Base-by-base conservation (phyloP, 2,113 vertebrate species). In the Alethe castanea region DNA sequence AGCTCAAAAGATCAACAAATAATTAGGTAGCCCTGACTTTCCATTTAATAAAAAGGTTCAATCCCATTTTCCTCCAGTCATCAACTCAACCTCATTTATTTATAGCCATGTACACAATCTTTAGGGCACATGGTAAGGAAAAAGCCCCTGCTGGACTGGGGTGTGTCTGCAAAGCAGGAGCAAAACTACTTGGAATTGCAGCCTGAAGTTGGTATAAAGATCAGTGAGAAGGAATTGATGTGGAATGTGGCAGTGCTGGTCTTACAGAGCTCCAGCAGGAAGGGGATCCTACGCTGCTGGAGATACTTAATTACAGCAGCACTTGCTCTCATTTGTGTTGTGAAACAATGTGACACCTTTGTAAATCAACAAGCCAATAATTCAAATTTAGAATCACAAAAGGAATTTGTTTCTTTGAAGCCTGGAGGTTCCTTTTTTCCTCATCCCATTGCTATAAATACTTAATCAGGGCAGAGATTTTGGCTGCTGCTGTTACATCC, bases 231-330 rank as follows among this genome's bases (percentile, higher is more conserved):
- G 78, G 76, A 92, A 82, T 45, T 31, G 29, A 50, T 88, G 79
- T 88, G 96, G 93, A 95, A 95, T 93, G 93, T 90, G 71, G 87
- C 54, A 25, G 1, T 73, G 94, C 95, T 95, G 82, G 85, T 94
- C 79, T 59, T 73, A 2, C 62, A 54, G 6, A 78, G 71, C 38
- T 47, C 7, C 31, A 19, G 45, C 40, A 35, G 6, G 66, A 90
- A 19, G 0, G 4, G 25, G 13, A 76, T 74, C 64, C 10, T 54
- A 2, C 1, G 0, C 40, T 79, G 44, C 53, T 85, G 84, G 79
- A 93, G 90, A 53, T 28, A 2, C 8, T 81, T 78, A 83, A 81
- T 92, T 88, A 36, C 19, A 50, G 1, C 31, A 8, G 11, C 19
- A 8, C 28, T 61, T 73, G 78, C 54, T 80, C 56, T 82, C 31